Base-by-base conservation (phyloP, 1,140 invertebrate genomes). In the Uloborus diversus region DNA sequence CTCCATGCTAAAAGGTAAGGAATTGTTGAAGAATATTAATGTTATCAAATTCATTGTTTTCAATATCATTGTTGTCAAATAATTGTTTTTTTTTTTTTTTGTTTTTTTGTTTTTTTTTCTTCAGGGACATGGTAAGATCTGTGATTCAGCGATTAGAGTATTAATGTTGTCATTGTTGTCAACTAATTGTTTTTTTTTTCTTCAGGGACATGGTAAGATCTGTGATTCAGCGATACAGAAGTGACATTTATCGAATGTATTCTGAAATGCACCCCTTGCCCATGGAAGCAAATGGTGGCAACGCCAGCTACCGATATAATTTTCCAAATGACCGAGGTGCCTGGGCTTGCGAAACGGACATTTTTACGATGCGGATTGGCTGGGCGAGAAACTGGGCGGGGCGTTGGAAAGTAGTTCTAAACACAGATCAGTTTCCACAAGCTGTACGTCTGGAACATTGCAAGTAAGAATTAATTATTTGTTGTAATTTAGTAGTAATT, bases 361-460 rank as follows among this genome's bases (percentile, higher is more conserved):
- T 79, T 7, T 79, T 68, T 56, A 59, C 81, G 37, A 47, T 87
- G 27, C 82, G 86, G 61, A 86, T 86, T 0, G 84, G 84, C 17
- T 84, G 84, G 83, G 82, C 84, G 3, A 33, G 82, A 5, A 84
- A 84, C 71, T 84, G 83, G 37, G 83, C 82, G 1, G 84, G 82
- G 17, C 79, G 82, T 5, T 84, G 84, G 84, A 73, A 84, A 23
- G 84, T 82, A 14, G 83, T 84, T 1, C 80, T 84, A 13, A 84
- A 84, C 66, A 84, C 83, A 1, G 82, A 83, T 4, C 37, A 82
- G 23, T 83, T 84, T 33, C 82, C 83, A 20, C 83, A 84, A 75
- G 80, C 82, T n/a, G 82, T 84, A 7, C 83, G 86, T 13, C 82
- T 86, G 17, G 87, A 88, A 70, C 84, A 83, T 11, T 88, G 87